Evolutionary conservation across 2,797 vertebrate species (phyloP).

Genomic region (Decapterus maruadsi): DNA sequence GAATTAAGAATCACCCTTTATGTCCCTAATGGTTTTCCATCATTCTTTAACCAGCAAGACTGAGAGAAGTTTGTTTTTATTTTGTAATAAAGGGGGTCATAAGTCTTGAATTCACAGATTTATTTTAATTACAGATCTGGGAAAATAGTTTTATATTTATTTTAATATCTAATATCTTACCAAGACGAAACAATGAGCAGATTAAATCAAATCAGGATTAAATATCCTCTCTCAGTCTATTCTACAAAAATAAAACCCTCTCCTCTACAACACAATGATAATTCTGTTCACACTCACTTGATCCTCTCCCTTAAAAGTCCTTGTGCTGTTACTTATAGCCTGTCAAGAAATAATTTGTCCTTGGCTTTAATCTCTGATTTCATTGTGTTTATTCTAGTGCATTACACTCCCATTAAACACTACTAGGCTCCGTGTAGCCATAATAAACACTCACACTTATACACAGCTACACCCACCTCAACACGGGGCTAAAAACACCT

Average conservation of each 20-base stretch:
- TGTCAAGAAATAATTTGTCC: slow-evolving; percentile 40
- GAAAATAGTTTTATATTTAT: neutral
- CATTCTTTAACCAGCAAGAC: neutral
- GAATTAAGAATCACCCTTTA: neutral
- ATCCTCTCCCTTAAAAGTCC: slow-evolving; percentile 7
- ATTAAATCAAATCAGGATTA: too few relatives aligned
- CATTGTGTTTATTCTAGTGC: slow-evolving; percentile 26
- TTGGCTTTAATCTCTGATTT: slow-evolving; percentile 27
- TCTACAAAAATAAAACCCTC: neutral
- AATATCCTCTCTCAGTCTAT: neutral
- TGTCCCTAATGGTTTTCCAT: neutral
- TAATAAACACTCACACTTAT: slow-evolving; percentile 30
- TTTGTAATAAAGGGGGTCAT: neutral
- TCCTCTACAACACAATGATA: neutral
- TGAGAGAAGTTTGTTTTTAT: neutral
- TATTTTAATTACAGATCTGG: neutral
- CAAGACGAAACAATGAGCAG: neutral
- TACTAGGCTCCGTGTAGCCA: neutral
- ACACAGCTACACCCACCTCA: slow-evolving; percentile 37
- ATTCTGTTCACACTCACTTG: neutral
- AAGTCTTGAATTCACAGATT: neutral
- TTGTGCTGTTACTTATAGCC: neutral
- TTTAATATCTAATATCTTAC: neutral
- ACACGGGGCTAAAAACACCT: slow-evolving; percentile 67
- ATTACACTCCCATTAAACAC: slow-evolving; percentile 18